These are phyloP conservation scores for Podotricha telesiphe DNA, from an alignment of 2,888 invertebrate species.

Conservation along the genomic window DNA sequence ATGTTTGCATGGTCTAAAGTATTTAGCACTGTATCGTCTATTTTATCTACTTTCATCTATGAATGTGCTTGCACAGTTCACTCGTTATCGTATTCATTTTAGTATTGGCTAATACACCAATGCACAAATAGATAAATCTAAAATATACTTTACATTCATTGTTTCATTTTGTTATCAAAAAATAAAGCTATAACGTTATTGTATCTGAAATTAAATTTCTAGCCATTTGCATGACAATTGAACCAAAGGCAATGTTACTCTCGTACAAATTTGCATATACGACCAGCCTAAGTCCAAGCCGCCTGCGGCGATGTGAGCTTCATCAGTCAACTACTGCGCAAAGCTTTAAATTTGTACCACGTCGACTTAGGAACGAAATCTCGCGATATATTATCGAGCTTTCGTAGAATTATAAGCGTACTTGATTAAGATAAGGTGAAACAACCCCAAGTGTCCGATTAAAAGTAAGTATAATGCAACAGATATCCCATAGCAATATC, in stretches of 20 bases:
- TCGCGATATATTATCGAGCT: neutral
- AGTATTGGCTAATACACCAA: neutral
- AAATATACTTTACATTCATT: neutral
- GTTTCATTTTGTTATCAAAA: slow-evolving; percentile 9
- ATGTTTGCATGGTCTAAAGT: neutral
- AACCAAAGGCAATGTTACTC: slow-evolving; percentile 60
- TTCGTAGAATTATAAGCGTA: neutral
- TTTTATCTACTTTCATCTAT: neutral
- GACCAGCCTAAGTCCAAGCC: slow-evolving; percentile 63
- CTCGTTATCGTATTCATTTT: neutral
- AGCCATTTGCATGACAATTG: slow-evolving; percentile 62
- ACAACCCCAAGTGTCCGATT: slow-evolving; percentile 2
- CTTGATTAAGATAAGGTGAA: neutral
- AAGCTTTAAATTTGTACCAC: slow-evolving; percentile 1
- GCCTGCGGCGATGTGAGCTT: slow-evolving; percentile 68
- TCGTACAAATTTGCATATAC: slow-evolving; percentile 71
- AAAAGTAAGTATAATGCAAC: slow-evolving; percentile 1
- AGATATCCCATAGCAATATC: slow-evolving; percentile 20
- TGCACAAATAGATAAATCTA: neutral
- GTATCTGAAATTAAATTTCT: slow-evolving; percentile 40
- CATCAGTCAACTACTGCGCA: slow-evolving; percentile 54
- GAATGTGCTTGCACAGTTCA: neutral
- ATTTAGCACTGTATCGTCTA: neutral
- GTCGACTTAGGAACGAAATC: neutral
- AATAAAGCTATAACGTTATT: slow-evolving; percentile 29